Percentiles rank a stretch among this genome's conserved stretches.
Evolutionary conservation across 2,888 invertebrate genomes (phyloP).

Genomic region (Congeria kusceri): DNA sequence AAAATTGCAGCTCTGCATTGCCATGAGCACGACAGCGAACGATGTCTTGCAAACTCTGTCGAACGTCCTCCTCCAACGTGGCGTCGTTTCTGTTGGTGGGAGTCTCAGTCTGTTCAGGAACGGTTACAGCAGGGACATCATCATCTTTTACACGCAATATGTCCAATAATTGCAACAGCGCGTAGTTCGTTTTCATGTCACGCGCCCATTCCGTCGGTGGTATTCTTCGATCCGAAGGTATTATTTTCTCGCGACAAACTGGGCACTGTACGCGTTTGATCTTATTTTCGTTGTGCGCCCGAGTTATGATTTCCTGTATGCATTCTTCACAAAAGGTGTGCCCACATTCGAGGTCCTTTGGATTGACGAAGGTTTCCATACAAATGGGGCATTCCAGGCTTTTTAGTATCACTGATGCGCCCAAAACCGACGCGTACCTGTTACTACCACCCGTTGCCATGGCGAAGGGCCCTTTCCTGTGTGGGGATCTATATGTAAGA

Average conservation of each 20-base stretch:
- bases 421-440: neutral
- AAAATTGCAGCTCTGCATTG: too few species aligned
- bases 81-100: too few species aligned
- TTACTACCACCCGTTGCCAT: too few species aligned
- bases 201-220: conserved; percentile 4
- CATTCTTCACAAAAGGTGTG: conserved; percentile 3
- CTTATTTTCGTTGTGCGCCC: neutral
- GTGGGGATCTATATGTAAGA: too few species aligned
- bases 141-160: neutral
- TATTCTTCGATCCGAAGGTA: neutral
- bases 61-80: too few species aligned
- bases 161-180: neutral
- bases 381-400: neutral
- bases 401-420: too few species aligned
- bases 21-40: too few species aligned
- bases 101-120: too few species aligned
- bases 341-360: neutral
- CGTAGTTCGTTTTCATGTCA: neutral
- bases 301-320: conserved; percentile 4
- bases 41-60: too few species aligned
- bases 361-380: neutral
- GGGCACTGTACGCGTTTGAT: too few species aligned
- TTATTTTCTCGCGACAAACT: neutral
- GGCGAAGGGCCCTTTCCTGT: too few species aligned
- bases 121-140: too few species aligned